Base-by-base conservation (phyloP, 2,888 invertebrate genomes). In the Cataglyphis cursor region DNA sequence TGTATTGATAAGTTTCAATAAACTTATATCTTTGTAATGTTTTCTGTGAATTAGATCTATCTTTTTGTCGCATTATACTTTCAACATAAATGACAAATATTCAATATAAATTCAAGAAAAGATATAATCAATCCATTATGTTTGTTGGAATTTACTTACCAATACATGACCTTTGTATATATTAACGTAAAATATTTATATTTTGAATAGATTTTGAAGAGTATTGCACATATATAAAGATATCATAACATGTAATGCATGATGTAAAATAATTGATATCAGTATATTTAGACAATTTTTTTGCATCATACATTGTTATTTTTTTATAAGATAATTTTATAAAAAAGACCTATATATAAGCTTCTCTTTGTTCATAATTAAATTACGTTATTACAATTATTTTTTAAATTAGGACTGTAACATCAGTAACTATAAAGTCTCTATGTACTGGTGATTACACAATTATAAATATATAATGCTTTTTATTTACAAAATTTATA, bases 201-300 rank as follows among this genome's bases (percentile, higher is more conserved):
- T 51, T 51, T 51, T 51, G 48, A 8, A n/a, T 51, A 51, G 48
- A 18, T 51, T 48, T 8, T 51, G 48, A 51, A 51, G n/a, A 51
- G 2, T 6, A 51, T 51, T 51, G 48, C 48, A 51, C 48, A 51
- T 51, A 18, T 44, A 6, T n/a, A 51, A 51, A 8, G 6, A 51
- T 8, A 2, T 51, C n/a, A 51, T n/a, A 51, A 51, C n/a, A 8
- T 3, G 2, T 51, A 51, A 51, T 54, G 89, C 82, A 86, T 84
- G 86, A 10, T 88, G 85, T 87, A 31, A 82, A 81, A 85, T 81
- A 76, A 89, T 92, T 91, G 91, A 92, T 85, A 90, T 81, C 68
- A 38, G 21, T 62, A 61, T 44, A 44, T 35, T 85, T 87, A 75
- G 87, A 73, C 92, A 91, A 92, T 91, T 89, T 65, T 86, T 90